Base-by-base conservation (phyloP, 2,113 vertebrate genomes). In the Boulengeromyrus knoepffleri region DNA sequence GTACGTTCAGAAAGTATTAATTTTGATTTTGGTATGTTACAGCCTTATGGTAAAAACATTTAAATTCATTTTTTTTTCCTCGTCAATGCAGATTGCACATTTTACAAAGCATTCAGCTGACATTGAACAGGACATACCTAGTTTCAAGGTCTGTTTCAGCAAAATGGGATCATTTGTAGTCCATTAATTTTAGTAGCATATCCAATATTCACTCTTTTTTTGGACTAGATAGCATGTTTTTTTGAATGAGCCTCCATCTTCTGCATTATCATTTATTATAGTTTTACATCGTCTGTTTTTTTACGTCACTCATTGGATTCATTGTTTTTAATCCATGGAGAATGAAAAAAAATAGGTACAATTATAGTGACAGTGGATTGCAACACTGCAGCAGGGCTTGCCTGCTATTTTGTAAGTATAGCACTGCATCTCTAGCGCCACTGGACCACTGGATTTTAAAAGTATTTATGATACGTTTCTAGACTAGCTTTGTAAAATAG, bases 351-450 rank as follows among this genome's bases (percentile, higher is more conserved):
- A 88, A 80, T 66, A 53, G 87, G 87, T 89, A 46, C 83, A 89
- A 90, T 89, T 90, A 91, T 53, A 90, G 42, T 88, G 17, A 9
- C 90, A 7, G 49, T 77, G 88, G 49, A 36, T 21, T 74, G 92
- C 45, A 46, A 19, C 47, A 84, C 80, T 49, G 86, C 46, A 47
- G 47, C n/a, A 42, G 47, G 42, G 36, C 12, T 6, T 85, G 80
- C 36, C 8, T 84, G 2, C 39, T 46, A 3, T 42, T 47, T 42
- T 9, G 17, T 84, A 42, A 45, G 42, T n/a, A 46, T 84, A 74
- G 70, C 27, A 8, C 36, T 80, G 36, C 74, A 42, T 80, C 15
- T 80, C 31, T 77, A 42, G 36, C 36, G 17, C 58, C n/a, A 27
- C 58, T 36, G 62, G 9, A 77, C 31, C 15, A 77, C 70, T 42